Evolutionary conservation across 2,113 vertebrate species (phyloP).

Genomic region (Actenoides hombroni): DNA sequence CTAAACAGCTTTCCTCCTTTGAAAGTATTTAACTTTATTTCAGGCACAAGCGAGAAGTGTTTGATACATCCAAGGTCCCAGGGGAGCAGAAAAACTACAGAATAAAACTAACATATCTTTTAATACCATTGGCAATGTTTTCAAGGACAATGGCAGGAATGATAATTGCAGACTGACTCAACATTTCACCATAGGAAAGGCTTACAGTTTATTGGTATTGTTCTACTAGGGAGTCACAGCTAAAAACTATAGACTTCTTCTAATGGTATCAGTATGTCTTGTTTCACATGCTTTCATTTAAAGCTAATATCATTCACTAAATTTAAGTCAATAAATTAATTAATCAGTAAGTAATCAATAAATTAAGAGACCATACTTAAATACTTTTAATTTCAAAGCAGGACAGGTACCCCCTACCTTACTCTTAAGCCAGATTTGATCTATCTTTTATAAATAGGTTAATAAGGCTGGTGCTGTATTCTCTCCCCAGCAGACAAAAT

Average conservation of each 20-base stretch:
- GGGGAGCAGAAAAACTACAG: neutral
- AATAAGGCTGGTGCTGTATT: neutral
- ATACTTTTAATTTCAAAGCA: neutral
- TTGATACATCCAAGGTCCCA: neutral
- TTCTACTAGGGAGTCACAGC: neutral
- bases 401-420: neutral
- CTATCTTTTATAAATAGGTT: neutral
- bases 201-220: neutral
- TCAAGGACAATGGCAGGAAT: neutral
- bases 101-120: slow-evolving; percentile 1
- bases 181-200: neutral
- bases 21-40: slow-evolving; percentile 46
- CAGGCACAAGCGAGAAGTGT: neutral
- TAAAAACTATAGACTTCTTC: neutral
- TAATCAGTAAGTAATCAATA: neutral
- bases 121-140: neutral
- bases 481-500: neutral
- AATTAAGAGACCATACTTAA: neutral
- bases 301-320: neutral
- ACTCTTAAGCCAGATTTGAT: neutral
- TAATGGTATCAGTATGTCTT: neutral
- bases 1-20: slow-evolving; percentile 22
- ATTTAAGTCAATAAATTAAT: neutral
- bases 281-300: neutral
- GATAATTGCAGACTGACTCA: neutral